phyloP scores from a whole-genome alignment of 2,113 vertebrate genomes.

The Peromyscus californicus region DNA sequence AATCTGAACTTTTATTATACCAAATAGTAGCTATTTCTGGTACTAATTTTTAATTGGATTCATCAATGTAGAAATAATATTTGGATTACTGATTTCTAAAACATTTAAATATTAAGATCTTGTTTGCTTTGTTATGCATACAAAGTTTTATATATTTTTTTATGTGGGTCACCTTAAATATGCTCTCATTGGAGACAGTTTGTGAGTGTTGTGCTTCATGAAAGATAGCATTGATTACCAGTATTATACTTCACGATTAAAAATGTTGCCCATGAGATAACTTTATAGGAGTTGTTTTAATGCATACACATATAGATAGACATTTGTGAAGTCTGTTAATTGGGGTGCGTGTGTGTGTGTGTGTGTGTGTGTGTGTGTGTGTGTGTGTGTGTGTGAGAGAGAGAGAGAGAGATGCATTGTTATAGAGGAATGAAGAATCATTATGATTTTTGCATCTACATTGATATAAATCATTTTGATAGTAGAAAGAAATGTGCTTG shows the following conservation, averaged over 20 bases:
- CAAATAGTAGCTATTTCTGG: slow-evolving; percentile 54
- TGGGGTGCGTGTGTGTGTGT: not conserved
- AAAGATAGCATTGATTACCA: slow-evolving; percentile 45
- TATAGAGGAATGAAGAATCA: slow-evolving; percentile 42
- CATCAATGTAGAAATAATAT: slow-evolving; percentile 42
- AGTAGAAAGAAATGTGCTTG: slow-evolving; percentile 85
- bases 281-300: slow-evolving; percentile 45
- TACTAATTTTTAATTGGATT: slow-evolving; percentile 15
- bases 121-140: slow-evolving; percentile 49
- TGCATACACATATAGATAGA: slow-evolving; percentile 36
- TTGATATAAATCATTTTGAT: slow-evolving; percentile 81
- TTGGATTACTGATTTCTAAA: slow-evolving; percentile 59
- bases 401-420: too few relatives aligned
- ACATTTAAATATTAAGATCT: slow-evolving; percentile 64
- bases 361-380: not conserved
- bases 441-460: slow-evolving; percentile 68
- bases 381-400: not conserved
- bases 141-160: slow-evolving; percentile 61
- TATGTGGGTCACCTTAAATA: slow-evolving; percentile 58
- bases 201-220: slow-evolving; percentile 67
- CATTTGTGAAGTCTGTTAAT: slow-evolving; percentile 54
- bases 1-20: slow-evolving; percentile 48
- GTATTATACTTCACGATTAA: slow-evolving; percentile 45
- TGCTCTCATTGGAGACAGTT: slow-evolving; percentile 53
- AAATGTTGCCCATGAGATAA: slow-evolving; percentile 29